Conservation (phyloP, 2,113 vertebrate species). For the Saccopteryx bilineata region DNA sequence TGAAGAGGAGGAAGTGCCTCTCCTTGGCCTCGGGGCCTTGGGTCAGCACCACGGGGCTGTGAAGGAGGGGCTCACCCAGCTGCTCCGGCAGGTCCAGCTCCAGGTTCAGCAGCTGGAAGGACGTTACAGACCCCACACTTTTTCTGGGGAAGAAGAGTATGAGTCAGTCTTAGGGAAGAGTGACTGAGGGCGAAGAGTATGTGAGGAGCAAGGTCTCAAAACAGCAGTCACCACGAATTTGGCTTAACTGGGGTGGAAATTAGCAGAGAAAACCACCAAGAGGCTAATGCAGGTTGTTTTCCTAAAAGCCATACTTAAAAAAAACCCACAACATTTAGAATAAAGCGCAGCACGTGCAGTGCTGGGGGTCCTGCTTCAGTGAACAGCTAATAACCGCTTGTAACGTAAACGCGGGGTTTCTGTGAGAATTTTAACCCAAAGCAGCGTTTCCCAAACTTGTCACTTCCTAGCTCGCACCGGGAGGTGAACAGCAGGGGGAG, state of each 20-base stretch:
- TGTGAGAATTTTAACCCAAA: not conserved
- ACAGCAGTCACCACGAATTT: not conserved
- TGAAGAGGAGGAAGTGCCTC: slow-evolving; percentile 88
- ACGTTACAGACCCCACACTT: slow-evolving; percentile 78
- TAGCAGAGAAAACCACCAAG: not conserved
- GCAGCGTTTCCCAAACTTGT: not conserved
- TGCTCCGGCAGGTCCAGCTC: slow-evolving; percentile 86
- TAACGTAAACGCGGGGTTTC: rapidly evolving
- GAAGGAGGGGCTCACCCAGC: slow-evolving; percentile 86
- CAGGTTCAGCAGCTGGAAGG: slow-evolving; percentile 87
- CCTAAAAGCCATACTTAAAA: not conserved
- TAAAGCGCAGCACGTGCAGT: not conserved
- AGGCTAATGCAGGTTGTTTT: not conserved
- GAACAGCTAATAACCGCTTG: rapidly evolving
- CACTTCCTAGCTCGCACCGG: rapidly evolving
- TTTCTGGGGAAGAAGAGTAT: slow-evolving; percentile 81
- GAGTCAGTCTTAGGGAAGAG: not conserved
- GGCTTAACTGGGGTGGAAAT: not conserved
- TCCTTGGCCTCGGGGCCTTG: slow-evolving; percentile 85
- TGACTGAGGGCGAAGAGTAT: rapidly evolving
- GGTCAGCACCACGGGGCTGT: slow-evolving; percentile 85
- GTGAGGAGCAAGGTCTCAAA: not conserved
- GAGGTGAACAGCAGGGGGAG: not conserved
- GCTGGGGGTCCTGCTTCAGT: not conserved
- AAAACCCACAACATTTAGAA: not conserved